Conservation (phyloP, 2,113 vertebrate species). For the Tor tambroides region DNA sequence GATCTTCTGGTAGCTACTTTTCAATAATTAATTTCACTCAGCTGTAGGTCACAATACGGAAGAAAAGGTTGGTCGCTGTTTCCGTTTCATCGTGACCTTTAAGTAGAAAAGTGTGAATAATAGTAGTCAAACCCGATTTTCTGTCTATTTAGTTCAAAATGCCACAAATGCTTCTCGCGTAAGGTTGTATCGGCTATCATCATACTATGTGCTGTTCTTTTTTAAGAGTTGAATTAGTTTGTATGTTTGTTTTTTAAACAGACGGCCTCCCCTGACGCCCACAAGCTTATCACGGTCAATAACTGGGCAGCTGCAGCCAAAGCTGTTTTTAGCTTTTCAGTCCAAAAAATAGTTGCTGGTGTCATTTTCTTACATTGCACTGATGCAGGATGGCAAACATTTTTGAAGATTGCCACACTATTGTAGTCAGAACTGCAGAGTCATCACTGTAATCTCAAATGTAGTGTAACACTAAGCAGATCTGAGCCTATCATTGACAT, state of each 20-base stretch:
- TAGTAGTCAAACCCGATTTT: background rate
- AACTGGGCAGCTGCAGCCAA: background rate
- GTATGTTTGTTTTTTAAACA: background rate
- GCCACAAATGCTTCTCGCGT: background rate
- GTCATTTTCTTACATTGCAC: background rate
- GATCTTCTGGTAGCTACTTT: no score
- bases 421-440: background rate
- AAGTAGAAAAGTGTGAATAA: background rate
- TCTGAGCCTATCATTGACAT: background rate
- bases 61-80: background rate
- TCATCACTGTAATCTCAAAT: constrained; percentile 11
- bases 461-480: background rate
- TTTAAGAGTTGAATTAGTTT: background rate
- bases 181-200: background rate
- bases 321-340: background rate
- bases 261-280: background rate
- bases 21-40: background rate
- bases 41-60: background rate
- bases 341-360: background rate
- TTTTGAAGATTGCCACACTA: background rate
- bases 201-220: background rate
- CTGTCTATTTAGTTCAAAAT: background rate
- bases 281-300: background rate
- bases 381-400: background rate
- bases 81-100: background rate